phyloP scores from a whole-genome alignment of 2,113 vertebrate genomes.

The Lontra canadensis region DNA sequence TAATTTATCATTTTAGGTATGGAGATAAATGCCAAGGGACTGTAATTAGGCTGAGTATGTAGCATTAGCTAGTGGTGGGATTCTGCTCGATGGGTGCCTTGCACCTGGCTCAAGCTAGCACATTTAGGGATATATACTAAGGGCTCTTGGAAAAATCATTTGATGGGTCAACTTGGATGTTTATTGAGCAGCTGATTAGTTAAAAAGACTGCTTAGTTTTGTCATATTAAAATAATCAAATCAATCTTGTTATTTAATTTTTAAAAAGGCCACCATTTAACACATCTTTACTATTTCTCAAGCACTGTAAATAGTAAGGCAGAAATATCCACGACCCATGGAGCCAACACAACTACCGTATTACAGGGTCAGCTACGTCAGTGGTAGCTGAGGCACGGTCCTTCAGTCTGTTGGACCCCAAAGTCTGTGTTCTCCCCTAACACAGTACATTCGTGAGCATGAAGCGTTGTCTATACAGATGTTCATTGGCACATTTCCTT shows the following conservation, averaged over 20 bases:
- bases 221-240: background rate
- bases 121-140: background rate
- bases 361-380: background rate
- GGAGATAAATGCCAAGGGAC: background rate
- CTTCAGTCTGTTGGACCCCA: background rate
- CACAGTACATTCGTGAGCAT: background rate
- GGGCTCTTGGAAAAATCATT: background rate
- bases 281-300: too few relatives aligned
- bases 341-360: background rate
- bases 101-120: background rate
- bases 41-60: background rate
- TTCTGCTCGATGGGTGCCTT: background rate
- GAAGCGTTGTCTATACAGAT: background rate
- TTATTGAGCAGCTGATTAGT: background rate
- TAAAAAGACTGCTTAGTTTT: background rate
- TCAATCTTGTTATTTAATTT: background rate
- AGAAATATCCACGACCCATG: background rate
- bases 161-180: background rate
- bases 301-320: background rate
- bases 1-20: background rate
- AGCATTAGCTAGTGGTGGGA: background rate
- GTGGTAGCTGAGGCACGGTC: background rate
- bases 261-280: background rate
- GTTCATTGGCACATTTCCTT: background rate
- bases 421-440: background rate